phyloP scores from a whole-genome alignment of 2,113 vertebrate species.

The Proterorhinus semilunaris region DNA sequence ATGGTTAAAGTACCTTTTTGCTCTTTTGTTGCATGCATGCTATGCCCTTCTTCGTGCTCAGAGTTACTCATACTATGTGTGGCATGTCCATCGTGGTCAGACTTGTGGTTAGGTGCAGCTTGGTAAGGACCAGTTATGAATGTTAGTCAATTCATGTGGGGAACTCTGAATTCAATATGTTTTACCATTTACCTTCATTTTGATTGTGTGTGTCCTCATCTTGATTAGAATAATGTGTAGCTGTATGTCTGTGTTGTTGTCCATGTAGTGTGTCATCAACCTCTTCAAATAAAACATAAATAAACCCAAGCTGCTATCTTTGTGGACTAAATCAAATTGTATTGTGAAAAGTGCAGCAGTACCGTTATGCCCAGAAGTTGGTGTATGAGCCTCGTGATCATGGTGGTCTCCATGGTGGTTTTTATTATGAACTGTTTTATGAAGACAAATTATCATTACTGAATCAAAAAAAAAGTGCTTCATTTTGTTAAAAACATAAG shows the following conservation, averaged over 20 bases:
- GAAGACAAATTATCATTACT: no score
- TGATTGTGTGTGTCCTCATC: not conserved
- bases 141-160: not conserved
- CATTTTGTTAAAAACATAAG: no score
- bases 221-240: not conserved
- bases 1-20: not conserved
- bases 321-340: no score
- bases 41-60: constrained; percentile 1
- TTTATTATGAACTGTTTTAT: no score
- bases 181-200: not conserved
- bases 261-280: not conserved
- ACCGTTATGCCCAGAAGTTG: no score
- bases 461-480: no score
- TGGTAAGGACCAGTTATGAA: not conserved
- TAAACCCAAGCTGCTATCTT: no score
- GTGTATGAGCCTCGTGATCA: no score
- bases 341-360: no score
- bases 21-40: not conserved
- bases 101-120: constrained; percentile 5
- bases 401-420: no score
- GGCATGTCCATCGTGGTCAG: constrained; percentile 6
- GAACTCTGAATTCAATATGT: not conserved
- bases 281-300: not conserved
- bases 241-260: not conserved
- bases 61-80: constrained; percentile 2